Conservation (phyloP, 64 coral and sea anemone species). For the Hydrozoanthus tunicans region DNA sequence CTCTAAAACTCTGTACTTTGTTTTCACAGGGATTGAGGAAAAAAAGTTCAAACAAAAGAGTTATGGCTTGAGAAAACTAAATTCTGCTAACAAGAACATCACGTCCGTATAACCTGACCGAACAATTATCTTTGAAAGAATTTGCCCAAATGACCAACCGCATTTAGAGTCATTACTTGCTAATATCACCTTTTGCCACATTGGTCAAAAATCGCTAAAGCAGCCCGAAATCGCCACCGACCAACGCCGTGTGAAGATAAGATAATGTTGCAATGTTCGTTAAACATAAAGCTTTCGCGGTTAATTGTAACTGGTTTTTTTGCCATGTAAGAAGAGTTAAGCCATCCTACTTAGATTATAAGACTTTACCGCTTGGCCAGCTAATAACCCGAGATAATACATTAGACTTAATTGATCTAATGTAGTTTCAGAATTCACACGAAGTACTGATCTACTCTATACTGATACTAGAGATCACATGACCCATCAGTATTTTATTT, state of each 20-base stretch:
- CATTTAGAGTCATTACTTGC: conserved; percentile 56
- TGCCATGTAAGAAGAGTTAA: not conserved
- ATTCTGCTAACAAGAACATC: not conserved
- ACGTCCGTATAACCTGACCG: not conserved
- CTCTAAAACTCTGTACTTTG: conserved; percentile 14
- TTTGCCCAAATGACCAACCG: conserved; percentile 41
- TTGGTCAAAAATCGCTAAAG: conserved; percentile 21
- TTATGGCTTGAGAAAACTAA: not conserved
- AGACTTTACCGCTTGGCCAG: not conserved
- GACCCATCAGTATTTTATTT: not conserved
- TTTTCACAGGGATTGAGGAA: conserved; percentile 10
- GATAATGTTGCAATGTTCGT: not conserved
- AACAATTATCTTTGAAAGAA: conserved; percentile 43
- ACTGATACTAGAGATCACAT: too few relatives aligned
- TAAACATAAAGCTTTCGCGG: not conserved
- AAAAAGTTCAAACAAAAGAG: not conserved
- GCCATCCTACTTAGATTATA: not conserved
- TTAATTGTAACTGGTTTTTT: not conserved
- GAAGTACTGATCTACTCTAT: not conserved
- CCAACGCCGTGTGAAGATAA: not conserved
- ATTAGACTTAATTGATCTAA: not conserved
- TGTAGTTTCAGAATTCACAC: not conserved
- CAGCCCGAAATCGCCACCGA: not conserved
- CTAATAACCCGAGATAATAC: not conserved
- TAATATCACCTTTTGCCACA: conserved; percentile 67